These are phyloP conservation scores for Nesoenas mayeri DNA, from an alignment of 2,113 vertebrate genomes.

Conservation along the genomic window DNA sequence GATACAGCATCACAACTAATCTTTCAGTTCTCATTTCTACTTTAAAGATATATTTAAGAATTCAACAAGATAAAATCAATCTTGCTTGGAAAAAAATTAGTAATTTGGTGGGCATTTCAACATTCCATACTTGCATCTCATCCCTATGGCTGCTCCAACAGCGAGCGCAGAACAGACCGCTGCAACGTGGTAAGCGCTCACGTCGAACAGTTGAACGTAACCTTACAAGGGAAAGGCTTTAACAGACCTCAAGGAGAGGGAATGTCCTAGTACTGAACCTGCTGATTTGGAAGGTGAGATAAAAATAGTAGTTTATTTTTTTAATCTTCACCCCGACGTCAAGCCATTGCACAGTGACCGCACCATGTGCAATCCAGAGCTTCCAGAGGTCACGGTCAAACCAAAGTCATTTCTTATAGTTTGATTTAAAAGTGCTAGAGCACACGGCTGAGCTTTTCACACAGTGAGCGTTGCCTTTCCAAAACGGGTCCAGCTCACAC, in stretches of 20 bases:
- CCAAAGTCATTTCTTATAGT: not conserved
- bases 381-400: not conserved
- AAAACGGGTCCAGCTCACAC: not conserved
- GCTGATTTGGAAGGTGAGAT: not conserved
- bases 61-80: not conserved
- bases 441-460: not conserved
- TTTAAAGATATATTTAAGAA: not conserved
- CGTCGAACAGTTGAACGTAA: accelerated
- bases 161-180: not conserved
- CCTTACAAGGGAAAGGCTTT: not conserved
- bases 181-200: accelerated
- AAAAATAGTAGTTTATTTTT: not conserved
- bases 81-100: not conserved
- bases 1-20: accelerated
- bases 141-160: not conserved
- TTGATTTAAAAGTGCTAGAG: not conserved
- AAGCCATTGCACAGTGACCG: not conserved
- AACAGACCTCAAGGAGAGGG: not conserved
- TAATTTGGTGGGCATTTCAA: not conserved
- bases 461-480: not conserved
- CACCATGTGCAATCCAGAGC: not conserved
- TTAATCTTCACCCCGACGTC: not conserved
- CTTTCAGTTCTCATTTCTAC: not conserved
- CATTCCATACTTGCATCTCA: not conserved
- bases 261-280: not conserved